Conservation (phyloP, 2,797 vertebrate genomes). For the Aplochiton taeniatus region DNA sequence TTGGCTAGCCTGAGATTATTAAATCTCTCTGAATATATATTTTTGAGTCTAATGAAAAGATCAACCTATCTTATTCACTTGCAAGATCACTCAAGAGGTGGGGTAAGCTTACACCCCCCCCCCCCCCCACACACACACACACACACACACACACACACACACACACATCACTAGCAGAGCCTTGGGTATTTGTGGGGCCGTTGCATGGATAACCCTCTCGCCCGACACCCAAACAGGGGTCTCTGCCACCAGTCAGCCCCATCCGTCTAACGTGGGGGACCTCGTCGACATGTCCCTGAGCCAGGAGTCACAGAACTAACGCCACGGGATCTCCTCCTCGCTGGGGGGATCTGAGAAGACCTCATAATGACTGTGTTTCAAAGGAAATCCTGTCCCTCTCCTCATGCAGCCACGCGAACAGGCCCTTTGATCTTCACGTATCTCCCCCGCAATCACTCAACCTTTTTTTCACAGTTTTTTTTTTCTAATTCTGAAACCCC, state of each 20-base stretch:
- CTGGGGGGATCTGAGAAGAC: conserved; percentile 50
- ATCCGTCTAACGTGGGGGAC: conserved; percentile 38
- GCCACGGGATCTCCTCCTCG: conserved; percentile 8
- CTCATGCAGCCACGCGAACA: conserved; percentile 47
- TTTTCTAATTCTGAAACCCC: neutral
- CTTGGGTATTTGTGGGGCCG: conserved; percentile 19
- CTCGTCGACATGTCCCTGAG: conserved; percentile 48
- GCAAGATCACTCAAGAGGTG: conserved; percentile 23
- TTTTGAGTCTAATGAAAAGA: conserved; percentile 51
- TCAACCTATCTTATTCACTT: conserved; percentile 33
- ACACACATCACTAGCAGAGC: conserved; percentile 39
- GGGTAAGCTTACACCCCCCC: too few species aligned
- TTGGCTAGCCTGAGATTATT: conserved; percentile 8
- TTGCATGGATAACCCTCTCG: neutral
- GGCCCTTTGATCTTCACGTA: conserved; percentile 64
- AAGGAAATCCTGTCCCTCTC: conserved; percentile 60
- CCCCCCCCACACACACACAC: too few species aligned
- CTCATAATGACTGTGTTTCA: conserved; percentile 68
- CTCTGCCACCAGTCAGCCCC: conserved; percentile 14
- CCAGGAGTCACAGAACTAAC: conserved; percentile 43
- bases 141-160: too few species aligned
- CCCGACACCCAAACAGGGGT: neutral
- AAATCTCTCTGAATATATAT: conserved; percentile 45
- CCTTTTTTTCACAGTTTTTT: conserved; percentile 31
- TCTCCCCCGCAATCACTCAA: conserved; percentile 6